These are phyloP conservation scores for Melanostigma gelatinosum DNA, from an alignment of 2,113 vertebrate genomes.

Conservation along the genomic window DNA sequence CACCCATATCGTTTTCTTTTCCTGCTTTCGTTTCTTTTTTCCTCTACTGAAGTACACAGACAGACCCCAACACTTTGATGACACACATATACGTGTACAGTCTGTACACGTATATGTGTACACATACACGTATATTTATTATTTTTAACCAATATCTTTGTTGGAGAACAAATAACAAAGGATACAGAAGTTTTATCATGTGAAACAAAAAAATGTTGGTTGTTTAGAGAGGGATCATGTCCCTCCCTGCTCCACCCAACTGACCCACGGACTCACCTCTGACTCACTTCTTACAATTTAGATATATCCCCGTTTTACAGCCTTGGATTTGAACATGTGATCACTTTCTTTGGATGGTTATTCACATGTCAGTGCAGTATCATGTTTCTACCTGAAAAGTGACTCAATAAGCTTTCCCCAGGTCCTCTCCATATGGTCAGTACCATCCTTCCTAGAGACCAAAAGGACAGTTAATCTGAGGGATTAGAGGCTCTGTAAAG, in stretches of 20 bases:
- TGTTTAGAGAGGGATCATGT: not conserved
- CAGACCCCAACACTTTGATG: not conserved
- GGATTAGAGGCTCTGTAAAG: conserved; percentile 47
- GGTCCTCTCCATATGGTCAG: conserved; percentile 36
- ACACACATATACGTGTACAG: not conserved
- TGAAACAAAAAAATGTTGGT: not conserved
- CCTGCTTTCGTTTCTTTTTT: not conserved
- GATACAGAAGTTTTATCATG: not conserved
- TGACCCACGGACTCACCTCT: not conserved
- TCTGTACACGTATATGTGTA: not conserved
- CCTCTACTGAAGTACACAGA: not conserved
- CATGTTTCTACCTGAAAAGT: conserved; percentile 21
- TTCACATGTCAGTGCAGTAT: conserved; percentile 29
- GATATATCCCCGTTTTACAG: not conserved
- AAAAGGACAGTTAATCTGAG: conserved; percentile 47
- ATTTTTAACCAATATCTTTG: not conserved
- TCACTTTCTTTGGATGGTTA: not conserved
- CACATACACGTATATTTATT: not conserved
- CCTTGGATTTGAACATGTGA: not conserved
- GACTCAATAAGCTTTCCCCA: conserved; percentile 7
- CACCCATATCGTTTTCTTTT: not conserved
- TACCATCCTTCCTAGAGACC: conserved; percentile 3
- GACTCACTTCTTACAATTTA: not conserved
- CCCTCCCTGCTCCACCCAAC: not conserved
- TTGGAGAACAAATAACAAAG: not conserved